Conservation (phyloP, 2,113 vertebrate genomes). For the Eulemur rufifrons region DNA sequence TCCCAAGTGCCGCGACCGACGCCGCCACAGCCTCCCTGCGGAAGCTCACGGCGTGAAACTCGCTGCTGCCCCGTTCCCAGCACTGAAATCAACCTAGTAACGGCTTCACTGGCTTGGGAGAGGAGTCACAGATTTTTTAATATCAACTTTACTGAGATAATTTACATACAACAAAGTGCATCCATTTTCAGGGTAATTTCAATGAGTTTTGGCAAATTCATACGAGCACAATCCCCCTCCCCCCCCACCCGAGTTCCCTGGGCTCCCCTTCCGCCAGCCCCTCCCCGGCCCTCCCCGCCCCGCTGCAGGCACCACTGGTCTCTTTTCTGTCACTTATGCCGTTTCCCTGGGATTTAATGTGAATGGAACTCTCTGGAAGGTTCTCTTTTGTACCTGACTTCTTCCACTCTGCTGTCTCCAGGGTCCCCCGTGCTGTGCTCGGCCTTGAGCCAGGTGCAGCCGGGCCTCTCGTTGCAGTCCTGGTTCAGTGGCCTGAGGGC, state of each 20-base stretch:
- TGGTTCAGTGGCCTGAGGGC: accelerated
- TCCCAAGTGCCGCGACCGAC: accelerated
- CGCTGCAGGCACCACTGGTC: accelerated
- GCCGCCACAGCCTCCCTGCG: background rate
- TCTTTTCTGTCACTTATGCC: accelerated
- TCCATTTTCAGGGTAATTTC: background rate
- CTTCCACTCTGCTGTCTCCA: accelerated
- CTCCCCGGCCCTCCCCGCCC: accelerated
- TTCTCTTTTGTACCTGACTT: no score
- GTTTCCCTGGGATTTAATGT: accelerated
- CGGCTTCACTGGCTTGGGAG: background rate
- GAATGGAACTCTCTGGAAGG: accelerated
- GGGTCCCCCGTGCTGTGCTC: accelerated
- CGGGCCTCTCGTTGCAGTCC: background rate
- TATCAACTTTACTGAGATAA: background rate
- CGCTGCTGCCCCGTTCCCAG: accelerated
- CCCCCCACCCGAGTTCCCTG: no score
- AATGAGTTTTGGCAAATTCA: background rate
- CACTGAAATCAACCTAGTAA: accelerated
- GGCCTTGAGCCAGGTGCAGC: accelerated
- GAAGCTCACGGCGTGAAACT: background rate
- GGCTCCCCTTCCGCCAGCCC: accelerated
- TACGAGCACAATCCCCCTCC: no score
- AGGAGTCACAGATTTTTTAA: background rate
- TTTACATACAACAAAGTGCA: background rate